Evolutionary conservation across 2,888 invertebrate genomes (phyloP).

Genomic region (Mimas tiliae): DNA sequence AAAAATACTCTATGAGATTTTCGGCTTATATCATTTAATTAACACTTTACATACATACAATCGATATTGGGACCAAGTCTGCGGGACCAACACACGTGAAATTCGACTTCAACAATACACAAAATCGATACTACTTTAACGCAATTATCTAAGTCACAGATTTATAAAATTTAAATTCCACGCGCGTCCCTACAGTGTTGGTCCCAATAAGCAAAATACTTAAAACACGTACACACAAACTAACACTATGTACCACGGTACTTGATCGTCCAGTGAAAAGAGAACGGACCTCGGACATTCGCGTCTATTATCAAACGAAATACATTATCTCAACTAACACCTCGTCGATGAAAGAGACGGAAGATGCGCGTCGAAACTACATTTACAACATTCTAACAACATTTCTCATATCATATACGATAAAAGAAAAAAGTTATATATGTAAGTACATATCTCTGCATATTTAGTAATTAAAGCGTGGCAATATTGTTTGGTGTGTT

Average conservation of each 20-base stretch:
- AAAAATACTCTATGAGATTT: slow-evolving; percentile 25
- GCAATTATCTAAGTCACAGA: slow-evolving; percentile 3
- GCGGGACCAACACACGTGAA: not conserved
- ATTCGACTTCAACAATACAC: slow-evolving; percentile 5
- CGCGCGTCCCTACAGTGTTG: not conserved
- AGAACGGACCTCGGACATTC: slow-evolving; percentile 38
- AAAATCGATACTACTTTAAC: not conserved
- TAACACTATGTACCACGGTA: slow-evolving; percentile 35
- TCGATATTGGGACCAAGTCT: slow-evolving; percentile 11
- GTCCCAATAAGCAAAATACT: slow-evolving; percentile 9
- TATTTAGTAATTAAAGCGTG: slow-evolving; percentile 16
- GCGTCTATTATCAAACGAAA: slow-evolving; percentile 7
- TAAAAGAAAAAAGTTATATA: slow-evolving; percentile 11
- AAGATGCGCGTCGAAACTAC: slow-evolving; percentile 20
- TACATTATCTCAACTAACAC: slow-evolving; percentile 22
- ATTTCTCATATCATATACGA: slow-evolving; percentile 17
- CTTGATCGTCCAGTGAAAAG: slow-evolving; percentile 47
- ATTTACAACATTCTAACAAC: slow-evolving; percentile 22
- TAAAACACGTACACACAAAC: slow-evolving; percentile 5
- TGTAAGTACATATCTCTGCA: slow-evolving; percentile 22
- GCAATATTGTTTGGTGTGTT: slow-evolving; percentile 17
- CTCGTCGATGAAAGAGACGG: slow-evolving; percentile 16
- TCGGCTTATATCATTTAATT: slow-evolving; percentile 24
- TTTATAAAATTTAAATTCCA: not conserved
- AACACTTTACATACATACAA: slow-evolving; percentile 24